A percentile compares a stretch with the other conserved stretches of the same genome.
Conservation (phyloP, 2,797 vertebrate genomes). For the Gymnocypris eckloni region DNA sequence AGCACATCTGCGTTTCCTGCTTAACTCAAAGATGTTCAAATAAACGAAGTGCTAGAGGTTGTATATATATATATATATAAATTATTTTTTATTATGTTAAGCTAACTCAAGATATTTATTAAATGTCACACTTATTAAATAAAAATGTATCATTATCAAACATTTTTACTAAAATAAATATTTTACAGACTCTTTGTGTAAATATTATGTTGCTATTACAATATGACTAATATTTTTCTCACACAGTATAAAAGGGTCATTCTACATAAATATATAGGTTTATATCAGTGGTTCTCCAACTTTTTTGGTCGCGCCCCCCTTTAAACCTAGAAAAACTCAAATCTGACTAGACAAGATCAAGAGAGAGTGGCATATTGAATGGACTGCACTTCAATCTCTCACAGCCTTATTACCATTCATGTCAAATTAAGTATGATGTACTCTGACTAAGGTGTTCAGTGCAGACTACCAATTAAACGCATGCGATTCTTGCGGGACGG, state of each 20-base stretch:
- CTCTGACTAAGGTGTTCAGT: background rate
- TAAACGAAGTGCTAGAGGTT: no score
- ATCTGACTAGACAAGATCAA: background rate
- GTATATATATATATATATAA: no score
- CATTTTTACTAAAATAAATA: no score
- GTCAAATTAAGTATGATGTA: background rate
- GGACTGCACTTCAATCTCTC: background rate
- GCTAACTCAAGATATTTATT: background rate
- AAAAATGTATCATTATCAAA: background rate
- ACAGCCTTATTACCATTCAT: slow-evolving; percentile 1
- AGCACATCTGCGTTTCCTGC: background rate
- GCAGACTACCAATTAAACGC: slow-evolving; percentile 3
- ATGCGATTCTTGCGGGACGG: background rate
- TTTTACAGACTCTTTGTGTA: background rate
- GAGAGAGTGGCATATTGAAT: background rate
- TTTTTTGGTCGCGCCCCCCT: no score
- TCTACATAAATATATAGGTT: background rate
- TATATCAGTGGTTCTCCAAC: no score
- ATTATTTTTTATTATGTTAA: background rate
- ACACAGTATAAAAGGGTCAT: background rate
- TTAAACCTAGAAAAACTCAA: no score
- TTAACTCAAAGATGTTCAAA: background rate
- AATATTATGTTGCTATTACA: background rate
- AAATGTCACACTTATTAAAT: background rate
- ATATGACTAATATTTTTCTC: background rate